Evolutionary conservation across 2,113 vertebrate genomes (phyloP), one percentile per base, ranked within the genome.

Genomic region (Nicator chloris): DNA sequence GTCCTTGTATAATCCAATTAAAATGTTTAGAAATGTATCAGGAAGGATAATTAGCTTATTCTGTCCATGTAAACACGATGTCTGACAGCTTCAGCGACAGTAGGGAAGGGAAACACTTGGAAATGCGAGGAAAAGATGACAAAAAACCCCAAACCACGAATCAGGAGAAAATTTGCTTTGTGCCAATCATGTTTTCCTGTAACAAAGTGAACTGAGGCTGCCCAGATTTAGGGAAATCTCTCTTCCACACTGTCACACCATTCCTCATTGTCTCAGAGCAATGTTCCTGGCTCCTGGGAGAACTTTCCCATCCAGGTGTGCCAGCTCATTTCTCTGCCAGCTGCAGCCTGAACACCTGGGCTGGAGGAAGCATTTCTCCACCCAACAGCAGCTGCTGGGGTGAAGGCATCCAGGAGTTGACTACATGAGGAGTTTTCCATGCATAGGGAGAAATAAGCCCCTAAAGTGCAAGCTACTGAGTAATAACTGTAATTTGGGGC

Each of bases 251-350:
- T 45, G 27, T 19, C 53, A 5, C 24, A 13, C 23, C 19, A 4
- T 24, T 8, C 19, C 61, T 71, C 75, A 3, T 6, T 28, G 40
- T 8, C 40, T 26, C 71, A 30, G 20, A 2, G 35, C 30, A 18
- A 3, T 10, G 17, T 5, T 50, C 70, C 85, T 68, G 59, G 49
- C 57, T 79, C 10, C 5, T 0, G 23, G 6, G 0, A 0, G 5
- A 39, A 6, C 22, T 15, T 24, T 19, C 28, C 4, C 6, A 5
- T 0, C 3, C 35, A 13, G 54, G 4, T 19, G 37, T 61, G 59
- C 72, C 69, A 72, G 61, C 23, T 35, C 28, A 0, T 53, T 26
- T 16, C 61, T 6, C 31, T 39, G 83, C 21, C 63, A n/a, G 70
- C 69, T 4, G 8, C 79, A 13, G 11, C 57, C 4, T 7, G 22